Conservation (phyloP, 2,113 vertebrate genomes). For the Pristiophorus japonicus region DNA sequence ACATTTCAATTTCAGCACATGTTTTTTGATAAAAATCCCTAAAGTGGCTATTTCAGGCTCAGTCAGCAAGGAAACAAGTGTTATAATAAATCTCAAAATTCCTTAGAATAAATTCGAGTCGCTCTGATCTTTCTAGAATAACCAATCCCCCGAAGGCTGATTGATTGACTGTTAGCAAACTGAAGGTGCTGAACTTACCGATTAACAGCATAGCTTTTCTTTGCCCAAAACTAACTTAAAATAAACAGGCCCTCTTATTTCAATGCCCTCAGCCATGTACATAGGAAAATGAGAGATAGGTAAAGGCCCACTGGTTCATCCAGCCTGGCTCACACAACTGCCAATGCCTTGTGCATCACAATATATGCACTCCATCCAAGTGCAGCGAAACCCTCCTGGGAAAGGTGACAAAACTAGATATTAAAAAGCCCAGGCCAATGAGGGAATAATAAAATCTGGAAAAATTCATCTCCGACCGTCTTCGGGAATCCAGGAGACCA, state of each 20-base stretch:
- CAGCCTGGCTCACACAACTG: not conserved
- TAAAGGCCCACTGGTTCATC: not conserved
- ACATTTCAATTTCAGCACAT: not conserved
- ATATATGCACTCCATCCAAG: not conserved
- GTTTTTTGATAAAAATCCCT: no score
- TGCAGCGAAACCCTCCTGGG: not conserved
- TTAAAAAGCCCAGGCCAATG: not conserved
- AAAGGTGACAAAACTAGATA: not conserved
- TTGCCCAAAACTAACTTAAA: not conserved
- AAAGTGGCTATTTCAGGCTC: not conserved
- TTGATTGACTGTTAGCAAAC: not conserved
- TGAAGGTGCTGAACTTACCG: not conserved
- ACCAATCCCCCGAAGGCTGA: not conserved
- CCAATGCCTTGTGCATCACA: not conserved
- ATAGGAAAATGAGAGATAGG: not conserved
- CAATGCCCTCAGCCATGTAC: not conserved
- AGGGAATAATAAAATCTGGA: not conserved
- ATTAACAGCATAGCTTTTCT: not conserved
- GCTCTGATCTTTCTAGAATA: no score
- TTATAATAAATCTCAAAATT: not conserved
- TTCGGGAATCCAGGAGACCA: no score
- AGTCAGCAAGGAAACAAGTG: not conserved
- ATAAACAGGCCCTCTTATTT: not conserved
- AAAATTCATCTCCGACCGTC: conserved; percentile 7
- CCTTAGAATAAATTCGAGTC: no score